These are phyloP conservation scores for Hystrix brachyura DNA, from an alignment of 2,113 vertebrate genomes.

Conservation along the genomic window DNA sequence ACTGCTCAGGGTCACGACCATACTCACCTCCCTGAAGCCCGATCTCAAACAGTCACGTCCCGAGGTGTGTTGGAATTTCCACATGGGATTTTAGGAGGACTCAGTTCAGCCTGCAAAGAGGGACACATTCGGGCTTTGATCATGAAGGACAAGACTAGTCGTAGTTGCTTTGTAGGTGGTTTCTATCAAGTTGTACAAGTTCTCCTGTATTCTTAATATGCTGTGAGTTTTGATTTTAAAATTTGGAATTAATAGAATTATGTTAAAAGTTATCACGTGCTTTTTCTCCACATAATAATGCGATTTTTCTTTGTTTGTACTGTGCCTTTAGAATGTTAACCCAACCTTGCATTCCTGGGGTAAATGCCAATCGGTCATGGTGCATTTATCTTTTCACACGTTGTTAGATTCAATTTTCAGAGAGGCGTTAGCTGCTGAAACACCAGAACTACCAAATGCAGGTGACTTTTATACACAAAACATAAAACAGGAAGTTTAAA, in stretches of 20 bases:
- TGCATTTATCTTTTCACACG: background rate
- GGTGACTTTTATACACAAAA: background rate
- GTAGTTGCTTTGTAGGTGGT: background rate
- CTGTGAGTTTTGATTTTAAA: background rate
- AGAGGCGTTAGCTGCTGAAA: background rate
- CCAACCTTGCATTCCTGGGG: background rate
- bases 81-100: background rate
- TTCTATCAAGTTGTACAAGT: background rate
- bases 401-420: background rate
- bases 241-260: background rate
- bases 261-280: background rate
- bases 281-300: background rate
- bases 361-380: background rate
- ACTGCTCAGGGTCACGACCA: background rate
- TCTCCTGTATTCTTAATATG: background rate
- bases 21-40: background rate
- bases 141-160: background rate
- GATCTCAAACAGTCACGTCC: background rate
- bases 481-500: background rate
- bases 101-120: background rate
- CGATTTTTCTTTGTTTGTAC: conserved; percentile 21
- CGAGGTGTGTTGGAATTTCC: background rate
- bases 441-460: background rate
- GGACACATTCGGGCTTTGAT: background rate
- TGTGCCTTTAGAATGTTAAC: background rate